Evolutionary conservation across 2,888 invertebrate species (phyloP).

Genomic region (Neoscelio sp.): DNA sequence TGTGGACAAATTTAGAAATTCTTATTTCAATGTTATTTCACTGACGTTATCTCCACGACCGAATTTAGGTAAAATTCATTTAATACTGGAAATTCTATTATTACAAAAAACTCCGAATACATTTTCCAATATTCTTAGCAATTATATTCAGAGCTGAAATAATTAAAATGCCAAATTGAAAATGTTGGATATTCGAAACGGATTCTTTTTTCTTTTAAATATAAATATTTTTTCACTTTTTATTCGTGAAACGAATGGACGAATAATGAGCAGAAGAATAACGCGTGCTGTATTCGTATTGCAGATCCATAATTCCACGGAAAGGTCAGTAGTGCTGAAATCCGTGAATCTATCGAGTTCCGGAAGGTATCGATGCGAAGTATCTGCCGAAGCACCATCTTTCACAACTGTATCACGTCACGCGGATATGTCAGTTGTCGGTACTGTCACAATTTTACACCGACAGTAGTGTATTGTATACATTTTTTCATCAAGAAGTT

Average conservation of each 20-base stretch:
- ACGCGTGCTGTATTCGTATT: conserved; percentile 54
- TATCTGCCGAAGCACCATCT: conserved; percentile 90
- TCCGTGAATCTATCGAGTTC: conserved; percentile 89
- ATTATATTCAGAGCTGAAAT: too few relatives aligned
- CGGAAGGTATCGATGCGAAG: conserved; percentile 91
- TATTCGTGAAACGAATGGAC: neutral
- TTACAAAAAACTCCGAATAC: too few relatives aligned
- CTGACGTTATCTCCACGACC: too few relatives aligned
- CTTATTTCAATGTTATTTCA: too few relatives aligned
- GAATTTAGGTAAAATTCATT: too few relatives aligned
- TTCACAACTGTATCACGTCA: conserved; percentile 91
- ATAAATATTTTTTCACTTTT: neutral
- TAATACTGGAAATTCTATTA: too few relatives aligned
- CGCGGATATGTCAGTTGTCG: conserved; percentile 90
- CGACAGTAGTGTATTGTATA: conserved; percentile 37
- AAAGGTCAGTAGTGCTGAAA: conserved; percentile 87
- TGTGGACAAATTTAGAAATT: too few relatives aligned
- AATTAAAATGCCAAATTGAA: too few relatives aligned
- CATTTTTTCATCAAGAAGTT: conserved; percentile 34
- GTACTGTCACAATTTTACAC: conserved; percentile 81
- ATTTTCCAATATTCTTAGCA: too few relatives aligned
- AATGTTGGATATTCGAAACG: too few relatives aligned
- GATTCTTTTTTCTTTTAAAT: too few relatives aligned
- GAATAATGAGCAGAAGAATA: conserved; percentile 25
- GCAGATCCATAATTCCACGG: conserved; percentile 88